Base-by-base conservation (phyloP, 2,888 invertebrate genomes). In the Hypsopygia costalis region DNA sequence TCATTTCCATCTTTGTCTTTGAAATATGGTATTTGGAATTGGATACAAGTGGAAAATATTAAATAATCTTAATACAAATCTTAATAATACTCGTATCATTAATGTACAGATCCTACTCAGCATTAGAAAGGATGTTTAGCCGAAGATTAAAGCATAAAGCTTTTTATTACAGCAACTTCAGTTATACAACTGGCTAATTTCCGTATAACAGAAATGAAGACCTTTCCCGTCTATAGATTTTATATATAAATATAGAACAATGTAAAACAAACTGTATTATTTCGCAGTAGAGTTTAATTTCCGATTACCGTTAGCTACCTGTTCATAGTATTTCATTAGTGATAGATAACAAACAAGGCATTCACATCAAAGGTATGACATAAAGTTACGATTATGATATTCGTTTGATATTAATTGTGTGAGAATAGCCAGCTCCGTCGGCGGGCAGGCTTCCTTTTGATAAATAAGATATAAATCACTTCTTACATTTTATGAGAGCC, bases 311-410 rank as follows among this genome's bases (percentile, higher is more conserved):
- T 5, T 1, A 9, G 4, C 29, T 29, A 9, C 11, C 8, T 25
- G 25, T 25, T 16, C 16, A 16, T 25, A 25, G 25, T 21, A 10
- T 11, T n/a, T 25, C 11, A 22, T 32, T 21, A 29, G 12, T 44
- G 39, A 44, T 44, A 40, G 33, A 45, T 43, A 41, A 41, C 43
- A 51, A 52, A 49, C 47, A 47, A 34, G 34, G 8, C 10, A 27
- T 41, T 28, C 41, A 57, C 52, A 53, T 62, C 62, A 62, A 68
- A 68, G 66, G 49, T 30, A 30, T 30, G 33, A 36, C 41, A 38
- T 48, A 43, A 43, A 35, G 40, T 43, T 45, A 43, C 44, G 55
- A 62, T 65, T 67, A 62, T 67, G 64, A 63, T 67, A 59, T 64
- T 64, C 62, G 47, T 55, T 52, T 48, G 57, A 54, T 62, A 67